Percentiles rank a stretch among this genome's conserved stretches.
phyloP scores from a whole-genome alignment of 2,888 invertebrate genomes.

The Eledone cirrhosa region DNA sequence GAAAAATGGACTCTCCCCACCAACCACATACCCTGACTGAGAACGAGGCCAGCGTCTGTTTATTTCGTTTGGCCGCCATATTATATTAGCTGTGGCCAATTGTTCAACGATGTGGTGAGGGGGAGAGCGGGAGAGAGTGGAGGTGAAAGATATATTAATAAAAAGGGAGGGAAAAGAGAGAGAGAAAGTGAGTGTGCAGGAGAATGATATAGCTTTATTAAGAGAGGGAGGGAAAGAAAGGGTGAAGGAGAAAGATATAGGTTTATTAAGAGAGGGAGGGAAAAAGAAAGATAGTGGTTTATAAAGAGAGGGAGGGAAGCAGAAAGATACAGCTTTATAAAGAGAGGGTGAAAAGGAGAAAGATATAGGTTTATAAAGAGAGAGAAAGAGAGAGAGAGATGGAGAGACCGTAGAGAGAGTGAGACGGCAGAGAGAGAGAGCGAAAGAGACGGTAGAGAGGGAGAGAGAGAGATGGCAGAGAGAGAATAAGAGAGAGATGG shows the following conservation, averaged over 20 bases:
- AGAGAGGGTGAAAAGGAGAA: not conserved
- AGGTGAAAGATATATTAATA: not conserved
- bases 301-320: not conserved
- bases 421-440: not conserved
- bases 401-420: not conserved
- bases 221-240: not conserved
- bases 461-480: not conserved
- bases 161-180: not conserved
- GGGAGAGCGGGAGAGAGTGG: not conserved
- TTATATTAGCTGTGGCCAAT: too few relatives aligned
- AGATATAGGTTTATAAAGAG: not conserved
- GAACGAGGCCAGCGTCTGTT: too few relatives aligned
- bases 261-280: not conserved
- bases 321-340: too few relatives aligned
- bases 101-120: not conserved
- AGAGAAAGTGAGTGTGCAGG: not conserved
- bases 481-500: not conserved
- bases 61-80: too few relatives aligned
- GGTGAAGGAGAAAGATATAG: not conserved
- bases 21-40: too few relatives aligned
- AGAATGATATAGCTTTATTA: not conserved
- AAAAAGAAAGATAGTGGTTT: not conserved
- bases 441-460: not conserved
- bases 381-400: not conserved
- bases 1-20: too few relatives aligned